phyloP scores from a whole-genome alignment of 1,140 invertebrate species.

The Drosophila pandora region DNA sequence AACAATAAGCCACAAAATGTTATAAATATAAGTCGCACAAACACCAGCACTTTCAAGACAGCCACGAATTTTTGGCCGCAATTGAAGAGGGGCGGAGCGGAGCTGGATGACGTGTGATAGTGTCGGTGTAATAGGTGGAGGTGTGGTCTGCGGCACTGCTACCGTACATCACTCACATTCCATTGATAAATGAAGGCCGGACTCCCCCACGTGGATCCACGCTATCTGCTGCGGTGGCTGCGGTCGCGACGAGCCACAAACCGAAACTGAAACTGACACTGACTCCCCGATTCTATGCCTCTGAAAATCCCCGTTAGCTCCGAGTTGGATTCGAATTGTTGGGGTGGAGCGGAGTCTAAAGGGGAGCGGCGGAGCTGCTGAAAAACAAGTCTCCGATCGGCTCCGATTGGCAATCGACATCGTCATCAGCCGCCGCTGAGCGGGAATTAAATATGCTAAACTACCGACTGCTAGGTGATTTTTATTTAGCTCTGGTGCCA shows the following conservation, averaged over 20 bases:
- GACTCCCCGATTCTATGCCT: constrained; percentile 8
- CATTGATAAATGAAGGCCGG: constrained; percentile 72
- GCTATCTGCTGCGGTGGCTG: constrained; percentile 42
- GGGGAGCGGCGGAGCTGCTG: neutral
- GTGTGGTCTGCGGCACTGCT: constrained; percentile 29
- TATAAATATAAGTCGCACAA: constrained; percentile 16
- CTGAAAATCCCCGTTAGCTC: constrained; percentile 33
- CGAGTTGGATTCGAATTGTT: neutral
- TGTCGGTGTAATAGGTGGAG: constrained; percentile 18
- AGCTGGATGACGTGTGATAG: neutral
- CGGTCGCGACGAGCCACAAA: constrained; percentile 60
- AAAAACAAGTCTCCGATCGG: constrained; percentile 42
- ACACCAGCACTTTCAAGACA: constrained; percentile 21
- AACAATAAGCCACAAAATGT: constrained; percentile 15
- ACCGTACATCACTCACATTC: constrained; percentile 53
- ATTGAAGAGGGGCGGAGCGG: constrained; percentile 41
- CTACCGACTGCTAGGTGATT: constrained; percentile 30
- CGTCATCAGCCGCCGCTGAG: constrained; percentile 26
- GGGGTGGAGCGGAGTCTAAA: neutral
- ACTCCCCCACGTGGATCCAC: constrained; percentile 39
- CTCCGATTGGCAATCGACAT: constrained; percentile 41
- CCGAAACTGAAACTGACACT: constrained; percentile 65
- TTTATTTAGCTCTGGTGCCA: constrained; percentile 15
- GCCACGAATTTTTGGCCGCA: constrained; percentile 43
- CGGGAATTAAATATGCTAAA: constrained; percentile 41